Percentiles rank a stretch among this genome's conserved stretches.
phyloP scores from a whole-genome alignment of 2,797 vertebrate species.

The Acrocephalus scirpaceus region DNA sequence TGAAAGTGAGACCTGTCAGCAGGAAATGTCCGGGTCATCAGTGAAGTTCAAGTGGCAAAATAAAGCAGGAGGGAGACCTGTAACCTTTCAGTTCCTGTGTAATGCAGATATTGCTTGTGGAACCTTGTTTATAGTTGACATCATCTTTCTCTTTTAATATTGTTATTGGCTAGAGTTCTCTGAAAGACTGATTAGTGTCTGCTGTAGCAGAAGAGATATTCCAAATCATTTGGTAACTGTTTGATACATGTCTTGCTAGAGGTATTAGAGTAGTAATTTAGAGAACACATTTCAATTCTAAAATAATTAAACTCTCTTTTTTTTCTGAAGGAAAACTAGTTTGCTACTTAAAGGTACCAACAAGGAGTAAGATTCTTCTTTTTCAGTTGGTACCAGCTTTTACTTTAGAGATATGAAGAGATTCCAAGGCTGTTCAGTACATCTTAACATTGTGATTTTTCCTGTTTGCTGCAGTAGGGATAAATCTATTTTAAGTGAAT shows the following conservation, averaged over 20 bases:
- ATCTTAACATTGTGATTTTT: neutral
- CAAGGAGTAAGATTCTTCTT: neutral
- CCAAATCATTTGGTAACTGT: neutral
- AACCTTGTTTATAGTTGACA: neutral
- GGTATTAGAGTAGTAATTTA: neutral
- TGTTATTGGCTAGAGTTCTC: neutral
- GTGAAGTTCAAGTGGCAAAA: neutral
- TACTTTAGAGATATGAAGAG: neutral
- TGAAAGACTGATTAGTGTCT: neutral
- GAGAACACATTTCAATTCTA: neutral
- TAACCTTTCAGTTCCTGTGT: neutral
- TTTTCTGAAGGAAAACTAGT: neutral
- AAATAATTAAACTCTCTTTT: neutral
- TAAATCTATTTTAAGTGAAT: neutral
- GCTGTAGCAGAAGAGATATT: neutral
- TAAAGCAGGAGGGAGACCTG: neutral
- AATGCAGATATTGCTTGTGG: neutral
- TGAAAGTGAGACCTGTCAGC: neutral
- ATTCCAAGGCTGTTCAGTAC: neutral
- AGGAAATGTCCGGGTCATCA: neutral
- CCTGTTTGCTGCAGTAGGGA: neutral
- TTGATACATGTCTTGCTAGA: neutral
- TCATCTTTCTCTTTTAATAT: neutral
- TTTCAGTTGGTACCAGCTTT: neutral
- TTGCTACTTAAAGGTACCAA: neutral